Evolutionary conservation across 2,113 vertebrate genomes (phyloP).

Genomic region (Columba janthina): DNA sequence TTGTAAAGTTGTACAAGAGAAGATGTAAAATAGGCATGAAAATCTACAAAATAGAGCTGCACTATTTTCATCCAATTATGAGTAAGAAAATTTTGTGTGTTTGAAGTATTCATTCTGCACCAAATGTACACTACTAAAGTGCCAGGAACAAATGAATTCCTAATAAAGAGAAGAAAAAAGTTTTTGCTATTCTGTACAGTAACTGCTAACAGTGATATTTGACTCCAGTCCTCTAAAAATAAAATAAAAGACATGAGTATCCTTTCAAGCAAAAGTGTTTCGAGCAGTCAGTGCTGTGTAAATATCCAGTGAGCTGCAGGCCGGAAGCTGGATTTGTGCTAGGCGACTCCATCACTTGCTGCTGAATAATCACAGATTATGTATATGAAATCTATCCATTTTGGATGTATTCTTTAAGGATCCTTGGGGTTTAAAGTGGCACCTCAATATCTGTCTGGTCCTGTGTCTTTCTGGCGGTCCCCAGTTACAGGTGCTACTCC

Average conservation of each 20-base stretch:
- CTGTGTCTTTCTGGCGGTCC: not conserved
- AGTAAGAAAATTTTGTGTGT: not conserved
- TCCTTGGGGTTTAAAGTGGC: not conserved
- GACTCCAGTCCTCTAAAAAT: slow-evolving; percentile 11
- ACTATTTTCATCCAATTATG: slow-evolving; percentile 8
- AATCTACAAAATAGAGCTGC: not conserved
- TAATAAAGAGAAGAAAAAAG: slow-evolving; percentile 45
- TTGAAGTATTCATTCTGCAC: slow-evolving; percentile 30
- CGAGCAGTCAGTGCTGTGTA: not conserved
- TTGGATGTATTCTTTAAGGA: not conserved
- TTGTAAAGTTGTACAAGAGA: not conserved
- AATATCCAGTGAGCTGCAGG: not conserved
- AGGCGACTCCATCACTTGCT: not conserved
- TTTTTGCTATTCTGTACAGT: slow-evolving; percentile 2
- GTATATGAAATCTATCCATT: not conserved
- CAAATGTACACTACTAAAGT: slow-evolving; percentile 6
- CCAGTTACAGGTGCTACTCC: not conserved
- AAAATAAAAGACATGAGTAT: slow-evolving; percentile 34
- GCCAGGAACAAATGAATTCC: slow-evolving; percentile 25
- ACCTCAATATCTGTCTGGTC: not conserved
- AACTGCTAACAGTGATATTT: not conserved
- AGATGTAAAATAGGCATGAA: not conserved
- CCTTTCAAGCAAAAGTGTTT: not conserved
- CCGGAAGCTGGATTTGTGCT: not conserved
- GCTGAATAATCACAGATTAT: not conserved